Base-by-base conservation (phyloP, 2,113 vertebrate species). In the Canis aureus region DNA sequence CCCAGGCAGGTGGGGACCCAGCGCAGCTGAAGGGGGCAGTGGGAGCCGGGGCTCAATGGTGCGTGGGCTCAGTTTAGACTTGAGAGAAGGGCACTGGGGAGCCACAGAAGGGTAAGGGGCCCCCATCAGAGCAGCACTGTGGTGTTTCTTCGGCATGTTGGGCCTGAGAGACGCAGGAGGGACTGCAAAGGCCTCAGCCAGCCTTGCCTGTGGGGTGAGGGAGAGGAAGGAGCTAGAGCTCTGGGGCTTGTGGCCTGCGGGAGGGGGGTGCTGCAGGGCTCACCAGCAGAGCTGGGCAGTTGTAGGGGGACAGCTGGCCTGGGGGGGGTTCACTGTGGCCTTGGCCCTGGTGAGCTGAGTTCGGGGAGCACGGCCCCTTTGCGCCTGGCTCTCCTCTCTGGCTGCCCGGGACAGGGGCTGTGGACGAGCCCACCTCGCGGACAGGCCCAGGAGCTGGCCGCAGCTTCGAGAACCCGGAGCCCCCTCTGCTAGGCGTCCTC, bases 401-500 rank as follows among this genome's bases (percentile, higher is more conserved):
- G 16, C 43, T 66, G 17, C 59, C 23, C 19, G 17, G 66, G 74
- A 25, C 11, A 15, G 64, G 57, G 69, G 57, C 60, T 2, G 25
- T 25, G 64, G 49, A 22, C 73, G 35, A 60, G 11, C 22, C 15
- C 29, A 4, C 1, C 11, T 27, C 71, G 43, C 4, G 73, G 55
- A 76, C 86, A 89, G 74, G 7, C 29, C 29, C 66, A 69, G 67
- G 29, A 35, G 55, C 8, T 2, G 27, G 76, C 17, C 4, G 49
- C 27, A 20, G 4, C n/a, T 57, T 49, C 0, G 22, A 53, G 23
- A 62, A 23, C 4, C 2, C 0, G 1, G 17, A 1, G 29, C 5
- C 20, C 4, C 82, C 32, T 32, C 59, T 5, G 8, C 4, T 32
- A 25, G 27, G 20, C 16, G 11, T 8, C 35, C 8, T 73, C 20